phyloP scores from a whole-genome alignment of 2,113 vertebrate genomes.

The Gallinago media region DNA sequence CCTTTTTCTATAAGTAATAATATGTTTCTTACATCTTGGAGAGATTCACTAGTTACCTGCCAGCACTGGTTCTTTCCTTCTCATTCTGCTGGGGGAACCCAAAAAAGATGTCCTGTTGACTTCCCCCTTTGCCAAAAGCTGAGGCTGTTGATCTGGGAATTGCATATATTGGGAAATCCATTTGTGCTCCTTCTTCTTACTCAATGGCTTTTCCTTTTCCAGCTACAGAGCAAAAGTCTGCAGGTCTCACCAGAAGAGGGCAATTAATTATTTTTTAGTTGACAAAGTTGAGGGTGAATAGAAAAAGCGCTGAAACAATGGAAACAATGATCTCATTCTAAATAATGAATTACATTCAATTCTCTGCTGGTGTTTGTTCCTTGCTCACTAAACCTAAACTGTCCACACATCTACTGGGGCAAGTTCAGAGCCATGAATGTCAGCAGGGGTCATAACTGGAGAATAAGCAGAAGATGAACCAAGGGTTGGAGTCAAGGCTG shows the following conservation, averaged over 20 bases:
- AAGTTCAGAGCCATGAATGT: background rate
- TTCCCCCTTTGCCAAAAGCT: background rate
- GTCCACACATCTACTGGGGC: background rate
- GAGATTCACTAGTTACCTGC: background rate
- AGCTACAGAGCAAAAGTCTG: background rate
- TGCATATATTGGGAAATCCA: background rate
- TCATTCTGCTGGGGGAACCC: background rate
- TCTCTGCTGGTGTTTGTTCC: background rate
- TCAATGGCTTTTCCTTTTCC: background rate
- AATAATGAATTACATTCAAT: background rate
- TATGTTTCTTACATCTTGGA: background rate
- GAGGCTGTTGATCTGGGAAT: background rate
- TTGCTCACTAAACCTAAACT: background rate
- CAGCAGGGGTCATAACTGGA: background rate
- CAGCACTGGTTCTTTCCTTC: background rate
- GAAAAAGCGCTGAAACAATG: background rate
- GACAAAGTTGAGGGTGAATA: background rate
- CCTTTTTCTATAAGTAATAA: background rate
- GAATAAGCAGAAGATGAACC: background rate
- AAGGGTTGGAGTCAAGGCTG: background rate
- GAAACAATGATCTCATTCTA: constrained; percentile 4
- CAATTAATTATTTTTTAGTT: background rate
- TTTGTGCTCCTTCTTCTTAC: background rate
- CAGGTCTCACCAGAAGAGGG: background rate
- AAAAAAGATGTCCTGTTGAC: background rate